These are phyloP conservation scores for Plotosus lineatus DNA, from an alignment of 2,113 vertebrate species.

Conservation along the genomic window DNA sequence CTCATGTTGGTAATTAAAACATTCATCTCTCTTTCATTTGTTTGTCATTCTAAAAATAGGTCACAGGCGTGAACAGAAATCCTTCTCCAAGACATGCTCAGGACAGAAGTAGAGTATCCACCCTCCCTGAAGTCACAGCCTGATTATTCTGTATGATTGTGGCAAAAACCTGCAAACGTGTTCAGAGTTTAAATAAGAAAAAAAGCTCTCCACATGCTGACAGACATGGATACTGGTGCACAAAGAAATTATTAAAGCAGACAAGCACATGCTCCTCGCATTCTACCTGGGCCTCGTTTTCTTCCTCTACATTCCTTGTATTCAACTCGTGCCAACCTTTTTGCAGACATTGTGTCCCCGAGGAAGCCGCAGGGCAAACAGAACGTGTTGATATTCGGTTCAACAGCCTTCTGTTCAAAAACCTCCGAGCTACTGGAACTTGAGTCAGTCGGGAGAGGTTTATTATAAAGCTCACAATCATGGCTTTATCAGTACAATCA, in stretches of 20 bases:
- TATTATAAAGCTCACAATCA: neutral
- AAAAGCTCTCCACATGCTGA: neutral
- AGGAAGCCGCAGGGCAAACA: neutral
- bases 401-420: neutral
- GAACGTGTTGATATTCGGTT: neutral
- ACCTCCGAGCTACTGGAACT: neutral
- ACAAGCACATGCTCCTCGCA: neutral
- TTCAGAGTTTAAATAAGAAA: neutral
- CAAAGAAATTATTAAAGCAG: neutral
- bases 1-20: neutral
- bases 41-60: neutral
- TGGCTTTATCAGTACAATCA: neutral
- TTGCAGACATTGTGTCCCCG: constrained; percentile 7
- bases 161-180: neutral
- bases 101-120: neutral
- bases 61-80: neutral
- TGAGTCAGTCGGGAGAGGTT: neutral
- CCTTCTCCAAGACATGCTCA: neutral
- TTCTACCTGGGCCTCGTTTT: neutral
- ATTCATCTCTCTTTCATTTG: neutral
- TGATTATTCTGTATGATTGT: neutral
- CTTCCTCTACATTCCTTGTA: neutral
- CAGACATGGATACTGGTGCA: neutral
- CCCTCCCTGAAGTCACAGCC: neutral
- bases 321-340: neutral